Conservation (phyloP, 2,113 vertebrate species). For the Kryptolebias marmoratus region DNA sequence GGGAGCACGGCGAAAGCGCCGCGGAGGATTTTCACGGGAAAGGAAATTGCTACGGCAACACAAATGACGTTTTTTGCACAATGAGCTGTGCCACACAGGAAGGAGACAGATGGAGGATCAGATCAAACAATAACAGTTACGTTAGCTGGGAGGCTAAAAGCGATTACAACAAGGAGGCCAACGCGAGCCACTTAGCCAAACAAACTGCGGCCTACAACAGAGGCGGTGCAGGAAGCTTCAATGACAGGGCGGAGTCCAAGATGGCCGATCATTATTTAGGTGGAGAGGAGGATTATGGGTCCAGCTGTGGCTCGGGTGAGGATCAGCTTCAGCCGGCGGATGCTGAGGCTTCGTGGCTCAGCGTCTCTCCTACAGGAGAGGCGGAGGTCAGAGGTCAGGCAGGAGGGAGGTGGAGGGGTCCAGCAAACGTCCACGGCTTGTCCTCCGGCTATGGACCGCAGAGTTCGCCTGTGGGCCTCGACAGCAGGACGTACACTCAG, state of each 20-base stretch:
- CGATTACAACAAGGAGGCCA: constrained; percentile 36
- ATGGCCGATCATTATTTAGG: constrained; percentile 40
- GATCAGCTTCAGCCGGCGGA: constrained; percentile 50
- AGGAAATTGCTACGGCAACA: constrained; percentile 24
- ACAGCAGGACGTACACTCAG: constrained; percentile 58
- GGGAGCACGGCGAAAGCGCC: constrained; percentile 28
- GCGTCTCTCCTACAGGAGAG: constrained; percentile 8
- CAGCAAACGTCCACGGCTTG: constrained; percentile 6
- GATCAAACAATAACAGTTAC: constrained; percentile 34
- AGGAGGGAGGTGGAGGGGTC: constrained; percentile 45
- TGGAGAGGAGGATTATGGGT: constrained; percentile 59
- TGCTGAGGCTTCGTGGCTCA: constrained; percentile 56
- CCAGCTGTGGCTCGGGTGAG: constrained; percentile 57
- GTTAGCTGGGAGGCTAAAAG: constrained; percentile 29
- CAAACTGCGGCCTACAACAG: constrained; percentile 23
- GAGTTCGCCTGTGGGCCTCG: constrained; percentile 26
- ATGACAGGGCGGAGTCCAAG: constrained; percentile 39
- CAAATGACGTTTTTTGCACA: constrained; percentile 40
- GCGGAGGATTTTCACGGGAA: constrained; percentile 36
- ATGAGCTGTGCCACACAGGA: constrained; percentile 35
- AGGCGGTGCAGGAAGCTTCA: constrained; percentile 38
- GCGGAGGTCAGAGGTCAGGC: constrained; percentile 18
- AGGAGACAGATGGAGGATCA: constrained; percentile 15
- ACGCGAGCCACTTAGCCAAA: constrained; percentile 13
- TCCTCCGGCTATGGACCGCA: constrained; percentile 23